These are phyloP conservation scores for Volucella zonaria DNA, from an alignment of 2,888 invertebrate species.

Conservation along the genomic window DNA sequence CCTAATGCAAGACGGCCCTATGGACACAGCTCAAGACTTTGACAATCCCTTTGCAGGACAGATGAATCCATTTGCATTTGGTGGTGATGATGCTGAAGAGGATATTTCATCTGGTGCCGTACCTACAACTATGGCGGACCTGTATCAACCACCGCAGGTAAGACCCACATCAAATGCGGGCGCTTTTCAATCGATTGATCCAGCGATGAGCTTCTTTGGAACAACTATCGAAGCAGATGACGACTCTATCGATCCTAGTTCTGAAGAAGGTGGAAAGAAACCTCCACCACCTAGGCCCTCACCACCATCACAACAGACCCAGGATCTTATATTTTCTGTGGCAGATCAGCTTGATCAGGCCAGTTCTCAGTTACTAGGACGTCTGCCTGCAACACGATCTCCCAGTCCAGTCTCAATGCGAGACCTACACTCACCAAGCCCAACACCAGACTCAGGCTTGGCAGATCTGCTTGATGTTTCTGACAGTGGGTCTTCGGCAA, in stretches of 20 bases:
- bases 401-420: slow-evolving; percentile 93
- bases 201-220: slow-evolving; percentile 83
- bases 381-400: slow-evolving; percentile 92
- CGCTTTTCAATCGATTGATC: slow-evolving; percentile 77
- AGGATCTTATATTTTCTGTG: slow-evolving; percentile 92
- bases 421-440: slow-evolving; percentile 92
- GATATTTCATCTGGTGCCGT: slow-evolving; percentile 63
- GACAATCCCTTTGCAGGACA: slow-evolving; percentile 87
- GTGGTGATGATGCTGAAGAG: slow-evolving; percentile 81
- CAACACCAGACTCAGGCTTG: slow-evolving; percentile 88
- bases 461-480: slow-evolving; percentile 87
- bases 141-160: slow-evolving; percentile 56
- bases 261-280: slow-evolving; percentile 78
- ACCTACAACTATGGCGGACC: slow-evolving; percentile 69
- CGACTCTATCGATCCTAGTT: slow-evolving; percentile 78
- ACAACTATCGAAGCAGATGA: slow-evolving; percentile 83
- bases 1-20: slow-evolving; percentile 83
- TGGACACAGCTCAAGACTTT: slow-evolving; percentile 80
- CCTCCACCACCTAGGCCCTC: slow-evolving; percentile 84
- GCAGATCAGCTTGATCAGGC: slow-evolving; percentile 95
- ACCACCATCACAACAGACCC: slow-evolving; percentile 90
- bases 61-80: slow-evolving; percentile 88
- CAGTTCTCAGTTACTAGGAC: slow-evolving; percentile 91
- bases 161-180: slow-evolving; percentile 36
- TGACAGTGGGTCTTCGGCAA: slow-evolving; percentile 81